Evolutionary conservation across 1,140 invertebrate genomes (phyloP).

Genomic region (Hypothenemus hampei): DNA sequence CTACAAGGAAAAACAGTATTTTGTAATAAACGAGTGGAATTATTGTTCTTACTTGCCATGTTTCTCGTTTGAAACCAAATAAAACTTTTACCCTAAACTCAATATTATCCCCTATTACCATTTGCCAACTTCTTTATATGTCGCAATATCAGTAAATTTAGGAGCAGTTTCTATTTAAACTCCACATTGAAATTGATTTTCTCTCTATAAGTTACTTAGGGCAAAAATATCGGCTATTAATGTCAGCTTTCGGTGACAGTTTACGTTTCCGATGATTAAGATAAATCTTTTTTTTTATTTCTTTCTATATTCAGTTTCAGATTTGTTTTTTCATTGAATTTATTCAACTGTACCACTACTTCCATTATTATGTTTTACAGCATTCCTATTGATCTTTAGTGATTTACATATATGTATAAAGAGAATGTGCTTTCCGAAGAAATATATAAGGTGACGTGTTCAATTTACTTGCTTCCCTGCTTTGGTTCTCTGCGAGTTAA

Average conservation of each 20-base stretch:
- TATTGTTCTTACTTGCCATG: too few relatives aligned
- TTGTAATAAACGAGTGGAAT: too few relatives aligned
- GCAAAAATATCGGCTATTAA: slow-evolving; percentile 28
- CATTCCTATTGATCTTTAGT: too few relatives aligned
- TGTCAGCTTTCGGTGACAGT: slow-evolving; percentile 23
- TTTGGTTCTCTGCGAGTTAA: too few relatives aligned
- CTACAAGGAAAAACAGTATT: not conserved
- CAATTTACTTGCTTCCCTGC: too few relatives aligned
- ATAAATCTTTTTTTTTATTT: slow-evolving; percentile 23
- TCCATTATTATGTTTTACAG: too few relatives aligned
- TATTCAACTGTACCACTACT: too few relatives aligned
- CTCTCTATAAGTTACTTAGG: slow-evolving; percentile 26
- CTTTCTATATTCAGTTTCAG: too few relatives aligned
- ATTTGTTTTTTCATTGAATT: too few relatives aligned
- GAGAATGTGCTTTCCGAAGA: too few relatives aligned
- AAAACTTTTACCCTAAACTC: slow-evolving; percentile 12
- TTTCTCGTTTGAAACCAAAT: slow-evolving; percentile 1
- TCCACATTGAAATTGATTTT: slow-evolving; percentile 25
- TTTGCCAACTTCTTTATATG: slow-evolving; percentile 15
- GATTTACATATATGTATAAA: too few relatives aligned
- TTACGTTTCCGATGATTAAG: slow-evolving; percentile 26
- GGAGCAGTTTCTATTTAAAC: slow-evolving; percentile 26
- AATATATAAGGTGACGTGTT: too few relatives aligned
- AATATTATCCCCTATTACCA: slow-evolving; percentile 3
- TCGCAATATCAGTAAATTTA: slow-evolving; percentile 20